Evolutionary conservation across 2,113 vertebrate species (phyloP), one percentile per base, ranked within the genome.

Genomic region (Chroicocephalus ridibundus): DNA sequence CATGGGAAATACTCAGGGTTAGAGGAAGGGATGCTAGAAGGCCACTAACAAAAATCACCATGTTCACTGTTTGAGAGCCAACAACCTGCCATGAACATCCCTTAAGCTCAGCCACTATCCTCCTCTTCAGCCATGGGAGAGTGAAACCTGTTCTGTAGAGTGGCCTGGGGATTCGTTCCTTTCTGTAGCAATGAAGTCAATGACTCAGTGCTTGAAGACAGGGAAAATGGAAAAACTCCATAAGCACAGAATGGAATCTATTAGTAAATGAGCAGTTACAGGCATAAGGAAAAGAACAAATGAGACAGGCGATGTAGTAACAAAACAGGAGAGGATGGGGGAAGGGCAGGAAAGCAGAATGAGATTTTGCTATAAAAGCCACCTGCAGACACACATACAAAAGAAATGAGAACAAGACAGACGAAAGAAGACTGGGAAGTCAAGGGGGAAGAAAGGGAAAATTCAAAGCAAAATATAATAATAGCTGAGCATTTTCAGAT

Each of bases 341-440:
- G 72, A 90, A 78, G 86, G 47, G 74, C 64, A 79, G 86, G 52
- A 85, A 90, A 93, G 78, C 44, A 79, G 80, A 82, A 76, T 44
- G 81, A 89, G 88, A 52, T 85, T 92, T 88, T 84, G 79, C 74
- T 88, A 26, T 74, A 90, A 90, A 93, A 97, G 75, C 91, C 85
- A 96, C 94, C 96, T 96, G 91, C 94, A 96, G 94, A 88, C 78
- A 90, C 58, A 58, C 32, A 65, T 46, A 94, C 46, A 93, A 95
- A 95, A 94, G 94, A 87, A 94, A 89, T 42, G 58, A 87, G 94
- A 95, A 89, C 80, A 94, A 86, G 94, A 95, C 89, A 86, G 77
- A 95, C 75, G 88, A 96, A 96, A 97, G 82, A 80, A 84, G 40
- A 86, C 68, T 87, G 76, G 47, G 47, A 94, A 94, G 69, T 94